These are phyloP conservation scores for Agrochola macilenta DNA, from an alignment of 2,888 invertebrate species.

Conservation along the genomic window DNA sequence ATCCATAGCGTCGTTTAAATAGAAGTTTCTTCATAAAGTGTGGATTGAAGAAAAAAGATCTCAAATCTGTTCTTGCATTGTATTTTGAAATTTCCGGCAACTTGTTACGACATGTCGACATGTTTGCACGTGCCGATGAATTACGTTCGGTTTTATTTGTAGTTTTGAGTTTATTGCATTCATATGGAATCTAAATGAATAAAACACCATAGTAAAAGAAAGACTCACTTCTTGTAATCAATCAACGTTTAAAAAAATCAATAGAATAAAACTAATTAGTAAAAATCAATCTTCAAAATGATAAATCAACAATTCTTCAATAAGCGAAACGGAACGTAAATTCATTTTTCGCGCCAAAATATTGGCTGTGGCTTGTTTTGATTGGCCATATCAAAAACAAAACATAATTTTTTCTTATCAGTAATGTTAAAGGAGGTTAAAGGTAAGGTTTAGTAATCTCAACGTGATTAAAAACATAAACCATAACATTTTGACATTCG, in stretches of 20 bases:
- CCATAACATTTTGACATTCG: conserved; percentile 19
- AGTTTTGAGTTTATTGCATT: not conserved
- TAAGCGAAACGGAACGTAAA: conserved; percentile 21
- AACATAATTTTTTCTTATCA: conserved; percentile 6
- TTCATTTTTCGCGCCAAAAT: conserved; percentile 19
- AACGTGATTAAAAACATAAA: not conserved
- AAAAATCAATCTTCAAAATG: not conserved
- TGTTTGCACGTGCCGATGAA: conserved; percentile 55
- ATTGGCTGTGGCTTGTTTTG: no score
- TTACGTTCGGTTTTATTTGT: conserved; percentile 48
- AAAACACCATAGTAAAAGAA: not conserved
- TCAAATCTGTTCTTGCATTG: not conserved
- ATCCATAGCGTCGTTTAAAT: conserved; percentile 65
- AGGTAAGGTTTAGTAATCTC: not conserved
- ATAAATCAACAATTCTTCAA: no score
- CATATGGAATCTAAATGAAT: not conserved
- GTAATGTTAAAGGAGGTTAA: not conserved
- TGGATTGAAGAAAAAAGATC: not conserved
- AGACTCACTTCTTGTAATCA: not conserved
- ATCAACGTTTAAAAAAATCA: not conserved
- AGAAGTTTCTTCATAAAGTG: not conserved
- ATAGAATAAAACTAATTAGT: not conserved
- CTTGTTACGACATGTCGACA: conserved; percentile 79
- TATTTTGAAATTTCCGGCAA: conserved; percentile 77
- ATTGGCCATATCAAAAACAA: no score